phyloP scores from a whole-genome alignment of 2,797 vertebrate species.

The Pelodytes ibericus region DNA sequence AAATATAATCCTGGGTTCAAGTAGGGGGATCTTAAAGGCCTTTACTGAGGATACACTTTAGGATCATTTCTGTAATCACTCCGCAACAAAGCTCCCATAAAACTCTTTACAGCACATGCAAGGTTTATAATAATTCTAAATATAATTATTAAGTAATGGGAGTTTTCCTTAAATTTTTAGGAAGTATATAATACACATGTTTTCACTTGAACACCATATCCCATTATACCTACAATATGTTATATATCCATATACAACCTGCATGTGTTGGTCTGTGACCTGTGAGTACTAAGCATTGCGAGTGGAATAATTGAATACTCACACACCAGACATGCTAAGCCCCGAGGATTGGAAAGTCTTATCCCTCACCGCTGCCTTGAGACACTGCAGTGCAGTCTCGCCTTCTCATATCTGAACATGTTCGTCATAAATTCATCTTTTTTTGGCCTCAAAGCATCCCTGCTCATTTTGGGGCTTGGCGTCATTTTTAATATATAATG shows the following conservation, averaged over 20 bases:
- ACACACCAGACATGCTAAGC: conserved; percentile 51
- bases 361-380: conserved; percentile 42
- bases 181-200: too few species aligned
- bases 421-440: conserved; percentile 51
- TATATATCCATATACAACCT: neutral
- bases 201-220: too few species aligned
- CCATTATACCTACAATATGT: too few species aligned
- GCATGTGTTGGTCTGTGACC: neutral
- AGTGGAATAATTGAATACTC: conserved; percentile 52
- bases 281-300: conserved; percentile 9
- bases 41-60: too few species aligned
- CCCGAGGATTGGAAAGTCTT: conserved; percentile 50
- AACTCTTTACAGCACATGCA: too few species aligned
- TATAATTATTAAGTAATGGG: too few species aligned
- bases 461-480: conserved; percentile 33
- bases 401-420: conserved; percentile 42
- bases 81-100: too few species aligned
- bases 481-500: conserved; percentile 41
- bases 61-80: too few species aligned
- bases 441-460: conserved; percentile 30
- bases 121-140: too few species aligned
- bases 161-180: too few species aligned
- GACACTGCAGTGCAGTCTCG: conserved; percentile 46
- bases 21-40: too few species aligned
- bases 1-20: too few species aligned